These are phyloP conservation scores for Neria commutata DNA, from an alignment of 2,888 invertebrate genomes.

Conservation along the genomic window DNA sequence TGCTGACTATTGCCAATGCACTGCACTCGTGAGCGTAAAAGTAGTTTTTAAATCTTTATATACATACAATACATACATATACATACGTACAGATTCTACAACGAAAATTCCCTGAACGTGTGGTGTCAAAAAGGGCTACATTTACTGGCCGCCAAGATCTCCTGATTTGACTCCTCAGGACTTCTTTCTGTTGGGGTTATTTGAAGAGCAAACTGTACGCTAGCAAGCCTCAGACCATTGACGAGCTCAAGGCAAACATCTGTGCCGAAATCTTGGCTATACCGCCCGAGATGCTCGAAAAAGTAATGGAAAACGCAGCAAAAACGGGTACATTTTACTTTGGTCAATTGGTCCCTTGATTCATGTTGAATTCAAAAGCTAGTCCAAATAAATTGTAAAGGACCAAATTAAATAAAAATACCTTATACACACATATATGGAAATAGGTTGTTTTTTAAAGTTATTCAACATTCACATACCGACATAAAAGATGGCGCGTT, in stretches of 20 bases:
- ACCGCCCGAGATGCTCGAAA: slow-evolving; percentile 11
- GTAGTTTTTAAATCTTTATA: too few species aligned
- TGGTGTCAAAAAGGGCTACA: too few species aligned
- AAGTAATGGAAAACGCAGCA: slow-evolving; percentile 4
- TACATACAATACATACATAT: too few species aligned
- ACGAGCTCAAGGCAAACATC: slow-evolving; percentile 1
- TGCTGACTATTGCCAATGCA: too few species aligned
- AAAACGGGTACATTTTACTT: slow-evolving; percentile 8
- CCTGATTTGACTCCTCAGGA: not conserved
- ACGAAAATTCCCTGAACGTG: too few species aligned
- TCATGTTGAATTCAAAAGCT: slow-evolving; percentile 11
- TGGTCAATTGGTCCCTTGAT: slow-evolving; percentile 11
- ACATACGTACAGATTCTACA: too few species aligned
- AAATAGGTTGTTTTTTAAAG: not conserved
- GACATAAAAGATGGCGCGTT: slow-evolving; percentile 2
- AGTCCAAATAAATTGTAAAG: not conserved
- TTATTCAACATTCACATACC: slow-evolving; percentile 2
- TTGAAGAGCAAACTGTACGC: slow-evolving; percentile 9
- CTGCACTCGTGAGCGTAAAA: too few species aligned
- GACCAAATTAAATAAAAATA: slow-evolving; percentile 4
- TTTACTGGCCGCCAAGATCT: too few species aligned
- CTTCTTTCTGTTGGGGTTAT: not conserved
- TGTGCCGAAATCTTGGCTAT: slow-evolving; percentile 9
- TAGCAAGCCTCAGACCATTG: not conserved
- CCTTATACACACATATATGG: slow-evolving; percentile 9